Percentiles rank a stretch among this genome's conserved stretches.
Evolutionary conservation across 1,140 invertebrate species (phyloP).

Genomic region (Drosophila nigromelanica): DNA sequence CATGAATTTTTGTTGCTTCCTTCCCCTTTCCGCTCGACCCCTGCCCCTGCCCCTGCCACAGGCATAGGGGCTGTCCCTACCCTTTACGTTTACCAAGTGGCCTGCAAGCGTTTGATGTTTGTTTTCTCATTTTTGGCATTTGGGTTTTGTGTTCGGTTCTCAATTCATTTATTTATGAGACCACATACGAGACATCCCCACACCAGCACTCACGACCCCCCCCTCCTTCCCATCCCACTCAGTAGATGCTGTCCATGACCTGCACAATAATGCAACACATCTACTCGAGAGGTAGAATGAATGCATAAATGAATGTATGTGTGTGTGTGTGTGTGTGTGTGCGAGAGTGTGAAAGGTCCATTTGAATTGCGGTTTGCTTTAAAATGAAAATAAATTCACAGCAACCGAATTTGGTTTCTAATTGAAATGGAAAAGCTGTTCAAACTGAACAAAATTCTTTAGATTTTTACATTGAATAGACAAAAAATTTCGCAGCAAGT

Average conservation of each 20-base stretch:
- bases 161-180: slow-evolving; percentile 45
- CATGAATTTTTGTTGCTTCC: slow-evolving; percentile 34
- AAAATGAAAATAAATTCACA: no score
- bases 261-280: slow-evolving; percentile 16
- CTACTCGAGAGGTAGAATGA: no score
- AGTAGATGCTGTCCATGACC: not conserved
- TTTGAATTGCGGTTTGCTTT: not conserved
- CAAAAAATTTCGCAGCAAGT: no score
- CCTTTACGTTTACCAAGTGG: slow-evolving; percentile 30
- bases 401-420: no score
- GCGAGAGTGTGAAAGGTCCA: no score
- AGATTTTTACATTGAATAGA: no score
- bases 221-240: not conserved
- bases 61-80: not conserved
- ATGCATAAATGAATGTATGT: no score
- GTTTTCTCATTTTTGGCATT: slow-evolving; percentile 14
- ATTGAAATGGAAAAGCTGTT: no score
- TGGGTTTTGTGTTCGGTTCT: slow-evolving; percentile 10
- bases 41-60: not conserved
- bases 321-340: not conserved
- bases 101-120: slow-evolving; percentile 25
- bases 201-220: no score
- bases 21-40: not conserved
- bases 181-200: slow-evolving; percentile 3
- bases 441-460: no score